phyloP scores from a whole-genome alignment of 2,888 invertebrate genomes.

The Leptinotarsa rubiginosa region DNA sequence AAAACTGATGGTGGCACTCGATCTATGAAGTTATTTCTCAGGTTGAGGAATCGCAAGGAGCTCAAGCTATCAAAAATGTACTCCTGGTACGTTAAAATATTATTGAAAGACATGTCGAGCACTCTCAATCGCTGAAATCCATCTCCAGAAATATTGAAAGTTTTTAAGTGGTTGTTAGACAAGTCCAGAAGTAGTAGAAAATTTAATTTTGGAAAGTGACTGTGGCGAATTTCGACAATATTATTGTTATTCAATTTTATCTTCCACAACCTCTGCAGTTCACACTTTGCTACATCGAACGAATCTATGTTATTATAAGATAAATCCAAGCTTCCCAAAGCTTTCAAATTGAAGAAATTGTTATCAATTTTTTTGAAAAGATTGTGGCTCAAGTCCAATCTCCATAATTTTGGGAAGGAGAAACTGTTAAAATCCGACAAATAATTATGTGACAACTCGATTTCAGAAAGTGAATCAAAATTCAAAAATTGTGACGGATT shows the following conservation, averaged over 20 bases:
- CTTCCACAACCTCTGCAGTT: not conserved
- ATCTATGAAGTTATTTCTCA: not conserved
- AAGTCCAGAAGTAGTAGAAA: not conserved
- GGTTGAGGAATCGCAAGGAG: not conserved
- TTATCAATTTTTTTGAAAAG: not conserved
- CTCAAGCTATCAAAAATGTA: not conserved
- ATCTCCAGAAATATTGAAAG: not conserved
- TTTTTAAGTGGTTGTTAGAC: not conserved
- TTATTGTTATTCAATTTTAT: constrained; percentile 4
- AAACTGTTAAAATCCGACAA: not conserved
- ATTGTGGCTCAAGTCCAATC: not conserved
- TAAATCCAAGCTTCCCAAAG: constrained; percentile 8
- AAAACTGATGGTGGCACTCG: not conserved
- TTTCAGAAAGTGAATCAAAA: not conserved
- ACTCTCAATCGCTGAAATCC: not conserved
- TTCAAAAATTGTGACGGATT: not conserved
- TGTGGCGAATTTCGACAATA: not conserved
- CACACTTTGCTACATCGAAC: not conserved
- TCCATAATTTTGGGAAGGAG: not conserved
- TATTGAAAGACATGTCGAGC: not conserved
- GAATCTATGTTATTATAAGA: not conserved
- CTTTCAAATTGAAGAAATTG: not conserved
- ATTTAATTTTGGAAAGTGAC: not conserved
- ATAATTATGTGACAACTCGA: constrained; percentile 1
- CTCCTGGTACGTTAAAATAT: not conserved